These are phyloP conservation scores for Chionomys nivalis DNA, from an alignment of 2,113 vertebrate species.

Conservation along the genomic window DNA sequence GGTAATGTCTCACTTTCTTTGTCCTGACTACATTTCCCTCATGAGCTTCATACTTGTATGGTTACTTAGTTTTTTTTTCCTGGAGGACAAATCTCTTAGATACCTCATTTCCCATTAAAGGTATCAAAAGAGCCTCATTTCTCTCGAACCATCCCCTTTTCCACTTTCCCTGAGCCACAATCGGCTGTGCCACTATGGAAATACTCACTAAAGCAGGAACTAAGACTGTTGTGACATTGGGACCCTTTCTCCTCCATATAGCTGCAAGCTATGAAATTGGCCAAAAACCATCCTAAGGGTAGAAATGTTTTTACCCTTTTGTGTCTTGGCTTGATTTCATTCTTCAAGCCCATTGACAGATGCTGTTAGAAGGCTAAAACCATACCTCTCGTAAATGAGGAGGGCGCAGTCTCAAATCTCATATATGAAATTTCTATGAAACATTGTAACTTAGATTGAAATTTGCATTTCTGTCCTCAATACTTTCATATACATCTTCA, in stretches of 20 bases:
- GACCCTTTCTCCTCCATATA: neutral
- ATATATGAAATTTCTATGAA: neutral
- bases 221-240: neutral
- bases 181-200: neutral
- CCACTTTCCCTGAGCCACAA: neutral
- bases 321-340: neutral
- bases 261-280: neutral
- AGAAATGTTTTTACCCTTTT: neutral
- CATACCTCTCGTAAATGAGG: neutral
- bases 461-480: neutral
- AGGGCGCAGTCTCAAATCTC: neutral
- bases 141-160: neutral
- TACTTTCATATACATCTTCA: neutral
- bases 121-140: neutral
- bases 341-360: neutral
- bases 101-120: neutral
- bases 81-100: neutral
- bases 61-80: neutral
- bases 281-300: too few relatives aligned
- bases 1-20: neutral
- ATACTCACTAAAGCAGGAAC: neutral
- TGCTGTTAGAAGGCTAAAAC: neutral
- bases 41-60: neutral
- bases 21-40: neutral
- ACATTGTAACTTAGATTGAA: constrained; percentile 10